Base-by-base conservation (phyloP, 2,797 vertebrate genomes). In the Galago senegalensis region DNA sequence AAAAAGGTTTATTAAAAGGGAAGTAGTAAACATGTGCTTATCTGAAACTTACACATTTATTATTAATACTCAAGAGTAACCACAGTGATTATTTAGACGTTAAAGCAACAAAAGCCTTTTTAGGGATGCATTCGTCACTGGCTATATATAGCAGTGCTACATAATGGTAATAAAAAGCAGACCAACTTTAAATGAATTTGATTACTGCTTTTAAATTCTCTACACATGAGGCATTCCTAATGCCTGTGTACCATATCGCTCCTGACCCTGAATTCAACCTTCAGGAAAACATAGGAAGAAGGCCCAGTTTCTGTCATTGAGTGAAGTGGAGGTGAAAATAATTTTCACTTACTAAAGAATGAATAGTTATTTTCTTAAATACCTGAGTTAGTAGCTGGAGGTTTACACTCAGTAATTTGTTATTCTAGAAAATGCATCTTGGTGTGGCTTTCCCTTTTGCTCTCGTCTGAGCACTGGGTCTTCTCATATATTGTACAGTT, bases 1-100 rank as follows among this genome's bases (percentile, higher is more conserved):
- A 70, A 84, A 94, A 93, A 81, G 69, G 0, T 63, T 90, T 96
- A 76, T 76, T 83, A 58, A 87, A 94, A 70, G 17, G 88, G 40
- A 77, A 58, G 49, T 69, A n/a, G 79, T 56, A 70, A 76, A 72
- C 87, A 65, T 56, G 25, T 49, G 27, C 43, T 58, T 63, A 53
- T 93, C 77, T 58, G 40, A 94, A 96, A 27, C 37, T 43, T 72
- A 21, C 11, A 11, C 84, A 70, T 61, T 85, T 87, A 70, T 61
- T 85, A 61, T 81, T 67, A 75, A 60, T 46, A 70, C 23, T 86
- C 7, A 87, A 79, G 69, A 61, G 7, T 70, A 81, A 80, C 29
- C 4, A 17, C 8, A 75, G 34, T 4, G 43, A 53, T 23, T 91
- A 13, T 87, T 97, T 81, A 84, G 65, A 43, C n/a, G 16, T 72